Evolutionary conservation across 2,888 invertebrate genomes (phyloP).

Genomic region (Apantesis nais): DNA sequence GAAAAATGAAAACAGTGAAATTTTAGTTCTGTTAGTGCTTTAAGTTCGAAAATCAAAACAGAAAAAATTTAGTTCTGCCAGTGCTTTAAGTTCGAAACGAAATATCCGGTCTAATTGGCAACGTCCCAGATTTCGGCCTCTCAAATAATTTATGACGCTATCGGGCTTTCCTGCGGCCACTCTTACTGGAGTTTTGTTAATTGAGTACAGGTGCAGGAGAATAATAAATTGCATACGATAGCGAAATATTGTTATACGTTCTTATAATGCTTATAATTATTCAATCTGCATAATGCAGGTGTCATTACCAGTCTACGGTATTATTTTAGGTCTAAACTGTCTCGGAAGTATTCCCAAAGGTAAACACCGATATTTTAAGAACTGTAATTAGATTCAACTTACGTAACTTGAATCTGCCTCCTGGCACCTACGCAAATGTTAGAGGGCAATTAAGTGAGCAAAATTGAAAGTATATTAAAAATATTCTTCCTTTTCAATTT

Average conservation of each 20-base stretch:
- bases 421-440: too few species aligned
- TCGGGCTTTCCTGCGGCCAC: slow-evolving; percentile 33
- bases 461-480: too few species aligned
- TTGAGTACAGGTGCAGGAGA: slow-evolving; percentile 18
- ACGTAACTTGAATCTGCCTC: background rate
- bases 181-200: slow-evolving; percentile 20
- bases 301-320: too few species aligned
- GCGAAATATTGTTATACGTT: background rate
- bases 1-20: background rate
- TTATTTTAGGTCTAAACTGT: too few species aligned
- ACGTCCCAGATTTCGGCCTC: slow-evolving; percentile 55
- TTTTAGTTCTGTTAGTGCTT: slow-evolving; percentile 22
- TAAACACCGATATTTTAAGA: background rate
- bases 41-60: slow-evolving; percentile 38
- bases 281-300: too few species aligned
- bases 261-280: background rate
- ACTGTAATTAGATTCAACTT: background rate
- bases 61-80: background rate
- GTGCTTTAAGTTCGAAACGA: slow-evolving; percentile 47
- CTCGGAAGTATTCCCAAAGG: background rate
- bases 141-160: slow-evolving; percentile 58
- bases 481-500: too few species aligned
- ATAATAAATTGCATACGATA: slow-evolving; percentile 20
- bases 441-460: too few species aligned
- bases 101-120: slow-evolving; percentile 61